Percentiles rank a stretch among this genome's conserved stretches.
Conservation (phyloP, 2,888 invertebrate species). For the Hydraecia micacea region DNA sequence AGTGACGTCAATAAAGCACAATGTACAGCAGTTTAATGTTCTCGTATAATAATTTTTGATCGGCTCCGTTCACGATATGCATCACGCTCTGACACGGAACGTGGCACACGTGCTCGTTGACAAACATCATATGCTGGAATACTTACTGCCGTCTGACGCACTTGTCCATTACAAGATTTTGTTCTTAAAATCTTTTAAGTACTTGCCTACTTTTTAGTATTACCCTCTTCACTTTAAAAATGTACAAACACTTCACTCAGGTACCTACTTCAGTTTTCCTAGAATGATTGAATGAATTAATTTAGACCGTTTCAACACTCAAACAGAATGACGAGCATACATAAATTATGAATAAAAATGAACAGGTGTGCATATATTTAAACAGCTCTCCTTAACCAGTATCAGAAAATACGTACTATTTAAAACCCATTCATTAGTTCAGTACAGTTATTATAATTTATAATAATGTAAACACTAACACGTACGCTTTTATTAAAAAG, state of each 20-base stretch:
- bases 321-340: conserved; percentile 51
- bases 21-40: conserved; percentile 87
- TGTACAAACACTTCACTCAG: conserved; percentile 63
- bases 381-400: conserved; percentile 54
- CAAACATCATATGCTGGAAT: conserved; percentile 54
- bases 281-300: conserved; percentile 66
- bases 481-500: conserved; percentile 8
- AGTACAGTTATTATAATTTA: conserved; percentile 47
- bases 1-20: conserved; percentile 90
- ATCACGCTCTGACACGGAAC: conserved; percentile 79
- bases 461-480: conserved; percentile 12
- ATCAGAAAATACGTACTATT: conserved; percentile 46
- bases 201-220: conserved; percentile 58
- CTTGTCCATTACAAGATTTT: conserved; percentile 62
- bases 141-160: conserved; percentile 51
- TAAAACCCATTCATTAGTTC: conserved; percentile 49
- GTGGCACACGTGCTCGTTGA: conserved; percentile 63
- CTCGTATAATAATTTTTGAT: conserved; percentile 88
- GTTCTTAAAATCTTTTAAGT: conserved; percentile 63
- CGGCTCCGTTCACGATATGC: conserved; percentile 82
- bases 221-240: conserved; percentile 60
- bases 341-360: conserved; percentile 62
- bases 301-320: conserved; percentile 63
- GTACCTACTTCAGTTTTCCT: conserved; percentile 54
- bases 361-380: conserved; percentile 60